A percentile compares a stretch with the other conserved stretches of the same genome.
phyloP scores from a whole-genome alignment of 1,140 invertebrate species.

The Venturia canescens region DNA sequence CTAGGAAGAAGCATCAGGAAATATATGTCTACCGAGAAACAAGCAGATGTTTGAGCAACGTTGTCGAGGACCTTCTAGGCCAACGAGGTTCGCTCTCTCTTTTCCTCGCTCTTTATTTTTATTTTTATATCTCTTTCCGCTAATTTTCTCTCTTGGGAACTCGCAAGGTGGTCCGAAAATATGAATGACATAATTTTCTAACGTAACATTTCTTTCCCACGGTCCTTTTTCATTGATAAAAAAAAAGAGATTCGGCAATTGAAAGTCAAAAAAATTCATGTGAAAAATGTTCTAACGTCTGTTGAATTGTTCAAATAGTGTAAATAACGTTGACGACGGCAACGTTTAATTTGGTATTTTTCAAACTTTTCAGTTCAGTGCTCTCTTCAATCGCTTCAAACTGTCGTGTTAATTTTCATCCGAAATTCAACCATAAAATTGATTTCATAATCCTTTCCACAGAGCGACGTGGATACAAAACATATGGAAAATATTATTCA shows the following conservation, averaged over 20 bases:
- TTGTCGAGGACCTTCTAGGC: constrained; percentile 64
- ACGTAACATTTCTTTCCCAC: constrained; percentile 1
- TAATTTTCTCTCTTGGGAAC: constrained; percentile 7
- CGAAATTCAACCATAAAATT: too few species aligned
- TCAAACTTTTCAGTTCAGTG: too few species aligned
- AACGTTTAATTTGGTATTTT: too few species aligned
- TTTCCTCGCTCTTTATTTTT: constrained; percentile 30
- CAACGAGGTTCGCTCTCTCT: constrained; percentile 32
- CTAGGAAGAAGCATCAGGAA: constrained; percentile 55
- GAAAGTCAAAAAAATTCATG: too few species aligned
- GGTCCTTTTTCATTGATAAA: not conserved
- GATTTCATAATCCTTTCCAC: too few species aligned
- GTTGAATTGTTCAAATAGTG: constrained; percentile 28
- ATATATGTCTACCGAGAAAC: constrained; percentile 58
- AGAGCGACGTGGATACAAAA: too few species aligned
- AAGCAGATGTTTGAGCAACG: constrained; percentile 67
- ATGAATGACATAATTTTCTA: not conserved
- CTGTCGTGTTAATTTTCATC: too few species aligned
- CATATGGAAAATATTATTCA: too few species aligned
- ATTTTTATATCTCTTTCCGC: constrained; percentile 28
- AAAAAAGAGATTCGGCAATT: not conserved
- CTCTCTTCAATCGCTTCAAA: too few species aligned
- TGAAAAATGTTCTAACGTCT: too few species aligned
- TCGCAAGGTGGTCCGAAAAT: constrained; percentile 39
- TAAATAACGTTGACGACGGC: too few species aligned